Conservation (phyloP, 2,797 vertebrate species). For the Sphenodon punctatus region DNA sequence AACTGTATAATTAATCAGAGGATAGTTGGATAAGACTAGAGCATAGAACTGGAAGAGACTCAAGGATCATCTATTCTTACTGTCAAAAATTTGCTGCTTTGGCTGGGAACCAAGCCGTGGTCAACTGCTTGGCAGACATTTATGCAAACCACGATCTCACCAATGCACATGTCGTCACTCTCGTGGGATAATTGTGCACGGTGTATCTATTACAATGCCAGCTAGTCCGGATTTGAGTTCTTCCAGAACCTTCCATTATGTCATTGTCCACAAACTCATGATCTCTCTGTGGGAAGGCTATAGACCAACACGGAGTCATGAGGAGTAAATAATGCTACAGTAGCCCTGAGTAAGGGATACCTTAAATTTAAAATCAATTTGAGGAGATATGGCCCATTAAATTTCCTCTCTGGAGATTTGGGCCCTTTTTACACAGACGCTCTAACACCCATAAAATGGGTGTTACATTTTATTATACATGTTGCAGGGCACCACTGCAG, state of each 20-base stretch:
- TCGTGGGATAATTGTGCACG: fast-evolving
- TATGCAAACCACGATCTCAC: too few species aligned
- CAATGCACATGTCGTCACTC: not conserved
- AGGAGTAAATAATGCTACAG: not conserved
- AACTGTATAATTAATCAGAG: not conserved
- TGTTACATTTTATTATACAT: too few species aligned
- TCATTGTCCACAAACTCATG: fast-evolving
- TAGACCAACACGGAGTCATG: not conserved
- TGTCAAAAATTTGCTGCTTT: too few species aligned
- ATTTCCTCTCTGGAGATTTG: fast-evolving
- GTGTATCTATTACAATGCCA: fast-evolving
- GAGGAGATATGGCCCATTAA: not conserved
- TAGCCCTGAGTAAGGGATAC: not conserved
- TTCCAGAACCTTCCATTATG: fast-evolving
- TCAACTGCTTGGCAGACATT: too few species aligned
- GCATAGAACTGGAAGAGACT: too few species aligned
- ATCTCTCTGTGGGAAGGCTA: not conserved
- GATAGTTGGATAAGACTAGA: fast-evolving
- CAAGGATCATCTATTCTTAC: too few species aligned
- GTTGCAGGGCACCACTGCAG: too few species aligned
- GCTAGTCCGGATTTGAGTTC: fast-evolving
- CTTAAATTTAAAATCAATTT: fast-evolving
- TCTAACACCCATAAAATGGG: too few species aligned
- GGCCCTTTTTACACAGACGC: too few species aligned
- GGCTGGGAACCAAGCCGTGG: too few species aligned